phyloP scores from a whole-genome alignment of 2,113 vertebrate species.

The Caloenas nicobarica region DNA sequence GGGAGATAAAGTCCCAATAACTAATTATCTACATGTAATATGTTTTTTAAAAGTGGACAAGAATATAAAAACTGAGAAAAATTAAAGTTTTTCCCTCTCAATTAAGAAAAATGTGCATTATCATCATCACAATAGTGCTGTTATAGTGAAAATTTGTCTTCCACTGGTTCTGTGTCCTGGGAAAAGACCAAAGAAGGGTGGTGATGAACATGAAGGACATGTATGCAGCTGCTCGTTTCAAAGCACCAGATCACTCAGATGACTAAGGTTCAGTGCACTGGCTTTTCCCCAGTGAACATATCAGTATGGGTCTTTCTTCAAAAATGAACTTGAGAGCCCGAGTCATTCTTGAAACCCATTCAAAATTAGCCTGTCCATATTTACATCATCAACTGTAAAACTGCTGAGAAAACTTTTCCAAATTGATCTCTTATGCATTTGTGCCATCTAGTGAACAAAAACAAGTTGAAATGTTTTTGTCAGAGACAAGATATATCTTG shows the following conservation, averaged over 20 bases:
- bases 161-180: neutral
- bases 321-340: neutral
- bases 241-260: neutral
- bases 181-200: neutral
- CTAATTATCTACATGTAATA: neutral
- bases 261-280: neutral
- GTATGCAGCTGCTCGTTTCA: neutral
- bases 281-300: neutral
- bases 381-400: neutral
- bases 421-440: neutral
- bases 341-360: neutral
- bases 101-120: neutral
- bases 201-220: neutral
- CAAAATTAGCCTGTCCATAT: neutral
- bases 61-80: neutral
- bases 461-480: neutral
- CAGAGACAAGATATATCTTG: neutral
- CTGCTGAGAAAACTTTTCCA: neutral
- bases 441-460: slow-evolving; percentile 66
- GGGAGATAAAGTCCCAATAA: neutral
- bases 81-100: neutral
- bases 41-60: neutral
- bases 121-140: neutral
- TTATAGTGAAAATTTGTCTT: neutral
- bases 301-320: neutral